Evolutionary conservation across 1,140 invertebrate species (phyloP).

Genomic region (Temnothorax nylanderi): DNA sequence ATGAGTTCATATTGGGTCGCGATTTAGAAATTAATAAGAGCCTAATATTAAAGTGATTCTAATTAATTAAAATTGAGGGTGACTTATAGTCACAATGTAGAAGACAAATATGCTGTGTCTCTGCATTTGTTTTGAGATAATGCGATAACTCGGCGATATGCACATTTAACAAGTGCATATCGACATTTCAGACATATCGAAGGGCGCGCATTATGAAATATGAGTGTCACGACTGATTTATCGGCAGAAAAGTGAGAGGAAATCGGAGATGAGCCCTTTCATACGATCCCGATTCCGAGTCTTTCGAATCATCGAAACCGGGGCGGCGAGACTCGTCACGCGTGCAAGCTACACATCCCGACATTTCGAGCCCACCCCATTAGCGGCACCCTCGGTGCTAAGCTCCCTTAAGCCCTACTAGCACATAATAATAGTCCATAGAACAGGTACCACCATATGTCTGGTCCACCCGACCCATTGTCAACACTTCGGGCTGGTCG

Average conservation of each 20-base stretch:
- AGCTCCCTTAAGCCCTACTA: conserved; percentile 80
- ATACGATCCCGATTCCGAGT: not conserved
- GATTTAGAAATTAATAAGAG: not conserved
- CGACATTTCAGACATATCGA: not conserved
- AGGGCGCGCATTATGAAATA: conserved; percentile 23
- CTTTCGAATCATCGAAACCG: conserved; percentile 41
- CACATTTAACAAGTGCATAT: not conserved
- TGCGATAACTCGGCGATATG: not conserved
- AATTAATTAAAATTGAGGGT: not conserved
- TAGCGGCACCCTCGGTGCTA: conserved; percentile 75
- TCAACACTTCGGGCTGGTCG: conserved; percentile 74
- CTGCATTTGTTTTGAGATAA: not conserved
- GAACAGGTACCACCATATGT: conserved; percentile 85
- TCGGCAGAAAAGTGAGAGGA: not conserved
- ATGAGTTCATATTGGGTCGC: not conserved
- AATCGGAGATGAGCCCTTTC: conserved; percentile 22
- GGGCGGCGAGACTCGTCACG: conserved; percentile 60
- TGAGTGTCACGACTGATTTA: conserved; percentile 4
- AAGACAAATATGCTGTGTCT: not conserved
- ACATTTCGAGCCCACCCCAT: conserved; percentile 74
- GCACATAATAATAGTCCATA: conserved; percentile 83
- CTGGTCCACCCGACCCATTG: conserved; percentile 75
- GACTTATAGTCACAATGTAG: not conserved
- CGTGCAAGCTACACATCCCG: conserved; percentile 31
- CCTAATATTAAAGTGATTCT: not conserved